Evolutionary conservation across 2,113 vertebrate species (phyloP).

Genomic region (Neodontobutis hainanensis): DNA sequence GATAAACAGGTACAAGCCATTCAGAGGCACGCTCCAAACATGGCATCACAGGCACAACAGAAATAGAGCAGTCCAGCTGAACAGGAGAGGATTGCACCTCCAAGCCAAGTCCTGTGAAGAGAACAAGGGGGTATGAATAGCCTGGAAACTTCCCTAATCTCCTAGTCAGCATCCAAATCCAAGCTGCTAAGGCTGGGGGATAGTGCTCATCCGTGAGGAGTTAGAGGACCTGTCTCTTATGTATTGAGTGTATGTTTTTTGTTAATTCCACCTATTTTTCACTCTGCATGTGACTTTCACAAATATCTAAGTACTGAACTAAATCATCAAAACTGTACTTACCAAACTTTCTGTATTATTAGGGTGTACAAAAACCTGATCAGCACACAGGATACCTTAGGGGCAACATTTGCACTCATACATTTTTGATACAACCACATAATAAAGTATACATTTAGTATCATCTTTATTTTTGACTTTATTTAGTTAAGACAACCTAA

Average conservation of each 20-base stretch:
- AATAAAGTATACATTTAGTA: too few species aligned
- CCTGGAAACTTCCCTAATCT: constrained; percentile 80
- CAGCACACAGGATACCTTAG: too few species aligned
- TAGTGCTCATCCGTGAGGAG: constrained; percentile 61
- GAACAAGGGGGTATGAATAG: constrained; percentile 64
- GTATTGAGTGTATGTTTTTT: neutral
- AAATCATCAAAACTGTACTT: neutral
- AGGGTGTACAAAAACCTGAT: too few species aligned
- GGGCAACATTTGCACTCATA: too few species aligned
- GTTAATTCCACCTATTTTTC: neutral
- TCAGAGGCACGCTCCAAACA: constrained; percentile 73
- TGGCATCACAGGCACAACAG: constrained; percentile 64
- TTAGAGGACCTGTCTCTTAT: constrained; percentile 27
- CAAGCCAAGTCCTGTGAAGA: constrained; percentile 62
- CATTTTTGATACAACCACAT: too few species aligned
- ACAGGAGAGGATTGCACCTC: constrained; percentile 63
- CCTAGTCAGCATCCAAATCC: constrained; percentile 61
- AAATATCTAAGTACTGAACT: neutral
- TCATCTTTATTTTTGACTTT: too few species aligned
- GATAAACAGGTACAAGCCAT: constrained; percentile 80
- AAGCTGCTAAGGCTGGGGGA: constrained; percentile 47
- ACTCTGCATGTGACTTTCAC: neutral
- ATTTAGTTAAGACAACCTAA: too few species aligned
- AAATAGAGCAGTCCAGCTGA: constrained; percentile 73
- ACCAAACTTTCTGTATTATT: too few species aligned